A percentile compares a stretch with the other conserved stretches of the same genome.
phyloP scores from a whole-genome alignment of 2,888 invertebrate genomes.

The Lordiphosa fenestrarum region DNA sequence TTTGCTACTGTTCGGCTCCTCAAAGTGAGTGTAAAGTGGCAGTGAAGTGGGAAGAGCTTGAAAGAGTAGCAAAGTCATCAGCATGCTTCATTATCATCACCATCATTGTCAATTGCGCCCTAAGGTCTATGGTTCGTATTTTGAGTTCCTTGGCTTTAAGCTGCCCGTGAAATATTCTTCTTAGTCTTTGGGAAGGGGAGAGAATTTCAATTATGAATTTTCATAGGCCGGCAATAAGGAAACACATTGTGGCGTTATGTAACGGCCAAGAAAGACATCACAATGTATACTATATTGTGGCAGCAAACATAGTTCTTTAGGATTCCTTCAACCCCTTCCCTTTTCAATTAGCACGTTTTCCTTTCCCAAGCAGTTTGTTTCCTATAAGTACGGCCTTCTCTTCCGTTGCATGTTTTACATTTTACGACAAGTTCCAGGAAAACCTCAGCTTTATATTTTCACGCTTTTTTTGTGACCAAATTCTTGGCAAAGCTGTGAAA shows the following conservation, averaged over 20 bases:
- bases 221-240: constrained; percentile 2
- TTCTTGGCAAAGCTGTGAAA: constrained; percentile 19
- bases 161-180: constrained; percentile 38
- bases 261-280: background rate
- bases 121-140: constrained; percentile 32
- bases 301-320: too few species aligned
- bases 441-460: constrained; percentile 14
- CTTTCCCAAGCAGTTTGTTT: too few species aligned
- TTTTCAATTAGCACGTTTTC: too few species aligned
- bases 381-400: too few species aligned
- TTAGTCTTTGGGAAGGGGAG: background rate
- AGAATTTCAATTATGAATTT: constrained; percentile 44
- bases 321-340: too few species aligned
- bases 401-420: too few species aligned
- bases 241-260: background rate
- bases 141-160: constrained; percentile 17
- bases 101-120: constrained; percentile 17
- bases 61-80: constrained; percentile 45
- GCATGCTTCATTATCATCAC: constrained; percentile 32
- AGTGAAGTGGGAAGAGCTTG: constrained; percentile 29
- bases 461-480: constrained; percentile 14
- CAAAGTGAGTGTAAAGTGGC: constrained; percentile 32
- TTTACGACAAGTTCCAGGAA: constrained; percentile 37
- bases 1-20: constrained; percentile 59
- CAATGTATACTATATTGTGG: too few species aligned